Evolutionary conservation across 2,888 invertebrate genomes (phyloP), one percentile per base, ranked within the genome.

Genomic region (Spisula solida): DNA sequence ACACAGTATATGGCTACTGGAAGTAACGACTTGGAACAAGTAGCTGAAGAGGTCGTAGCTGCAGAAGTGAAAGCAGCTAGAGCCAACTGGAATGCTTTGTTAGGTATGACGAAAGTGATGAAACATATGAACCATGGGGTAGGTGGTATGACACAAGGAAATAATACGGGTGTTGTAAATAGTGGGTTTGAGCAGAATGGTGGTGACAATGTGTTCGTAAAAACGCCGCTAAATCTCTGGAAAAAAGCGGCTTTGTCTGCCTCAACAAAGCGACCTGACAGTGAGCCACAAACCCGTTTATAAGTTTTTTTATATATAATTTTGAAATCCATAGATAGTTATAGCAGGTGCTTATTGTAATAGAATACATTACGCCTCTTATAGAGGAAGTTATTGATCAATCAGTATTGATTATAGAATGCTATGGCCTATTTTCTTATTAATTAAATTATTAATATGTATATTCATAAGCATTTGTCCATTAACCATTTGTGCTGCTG

Each of bases 31-130:
- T 34, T 60, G 34, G 79, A 80, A 34, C 34, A 79, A 20, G 47
- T 25, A 29, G 47, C 55, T n/a, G 55, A 85, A 20, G 78, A n/a
- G 10, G 47, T 29, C 0, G 34, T 79, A 18, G 82, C 84, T 14
- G 80, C 70, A 0, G 87, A 81, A 16, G 25, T 48, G 10, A 70
- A 47, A 16, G 47, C 81, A 16, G 85, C 86, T 0, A 70, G 75
- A 83, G 85, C 60, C 51, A 88, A 91, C 47, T 89, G 87, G 91
- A 88, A 60, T 25, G 85, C 88, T n/a, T 47, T 88, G 87, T 41
- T 89, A 25, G 87, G 85, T 2, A 85, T 88, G 79, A 80, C 60
- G 18, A 82, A 85, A 34, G 88, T 91, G 29, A 82, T 91, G 85
- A 81, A 85, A 83, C 81, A 79, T n/a, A 25, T 91, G n/a, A 81